Evolutionary conservation across 2,888 invertebrate species (phyloP), one percentile per base, ranked within the genome.

Genomic region (Lithosia quadra): DNA sequence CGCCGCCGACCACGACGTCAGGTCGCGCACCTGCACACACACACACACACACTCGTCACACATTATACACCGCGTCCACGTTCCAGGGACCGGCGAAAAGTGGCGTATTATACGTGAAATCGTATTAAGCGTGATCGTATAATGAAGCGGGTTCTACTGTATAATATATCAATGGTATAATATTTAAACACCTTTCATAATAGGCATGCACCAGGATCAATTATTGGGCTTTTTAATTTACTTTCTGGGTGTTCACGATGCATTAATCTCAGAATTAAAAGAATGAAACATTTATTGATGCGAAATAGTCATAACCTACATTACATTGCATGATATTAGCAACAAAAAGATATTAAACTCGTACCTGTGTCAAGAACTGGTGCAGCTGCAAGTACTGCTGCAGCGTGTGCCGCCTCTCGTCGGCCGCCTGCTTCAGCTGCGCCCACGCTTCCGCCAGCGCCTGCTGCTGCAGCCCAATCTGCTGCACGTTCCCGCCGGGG

Each of bases 341-440:
- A n/a, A n/a, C n/a, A n/a, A n/a, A 28, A 28, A 28, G 28, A 28
- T 28, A n/a, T 18, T 53, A 55, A 60, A 60, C 34, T 3, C 77
- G 28, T 4, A 89, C 90, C 73, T 88, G 86, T 0, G 98, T 97
- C 1, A 98, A 92, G 95, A 99, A 99, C 81, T 97, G 97, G 84
- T 99, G 99, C 68, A 99, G 94, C 87, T 99, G 98, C 65, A 98
- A 97, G 72, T 98, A 98, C 36, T 98, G 98, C 74, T 97, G 97
- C 53, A 99, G 94, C 69, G 97, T 96, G 83, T 98, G 97, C 66
- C 97, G 96, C 63, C 99, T 95, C 68, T 97, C 96, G 22, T 97
- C 97, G 0, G 99, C 97, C 5, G 97, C 96, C 73, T 98, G 97
- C 84, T 98, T 98, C 63, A 99, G 93, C 78, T 96, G 96, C 68